Conservation (phyloP, 2,888 invertebrate genomes). For the Nesidiocoris tenuis region DNA sequence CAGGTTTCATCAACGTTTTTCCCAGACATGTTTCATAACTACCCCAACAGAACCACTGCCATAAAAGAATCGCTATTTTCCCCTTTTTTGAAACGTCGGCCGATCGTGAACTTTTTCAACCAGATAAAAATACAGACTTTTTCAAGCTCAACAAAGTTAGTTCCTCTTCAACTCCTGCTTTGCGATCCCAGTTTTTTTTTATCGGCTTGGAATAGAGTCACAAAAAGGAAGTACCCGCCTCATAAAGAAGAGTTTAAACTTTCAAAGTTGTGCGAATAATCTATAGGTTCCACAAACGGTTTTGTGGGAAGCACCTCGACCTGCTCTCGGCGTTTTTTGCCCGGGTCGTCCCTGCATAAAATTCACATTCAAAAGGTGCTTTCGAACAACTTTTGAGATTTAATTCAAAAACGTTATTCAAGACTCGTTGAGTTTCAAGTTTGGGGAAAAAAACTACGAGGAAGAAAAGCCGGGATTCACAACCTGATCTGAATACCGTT, state of each 20-base stretch:
- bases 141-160: background rate
- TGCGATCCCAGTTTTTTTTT: background rate
- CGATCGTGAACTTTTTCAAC: background rate
- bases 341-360: slow-evolving; percentile 4
- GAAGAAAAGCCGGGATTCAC: background rate
- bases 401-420: slow-evolving; percentile 2
- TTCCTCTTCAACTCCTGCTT: background rate
- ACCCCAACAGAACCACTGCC: too few species aligned
- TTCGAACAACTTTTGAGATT: slow-evolving; percentile 3
- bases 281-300: slow-evolving; percentile 15
- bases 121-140: background rate
- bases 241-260: slow-evolving; percentile 32
- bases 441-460: background rate
- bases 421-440: background rate
- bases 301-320: background rate
- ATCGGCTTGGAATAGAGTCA: background rate
- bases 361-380: slow-evolving; percentile 5
- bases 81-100: background rate
- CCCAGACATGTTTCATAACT: too few species aligned
- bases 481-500: background rate
- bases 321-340: slow-evolving; percentile 6
- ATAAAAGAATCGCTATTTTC: too few species aligned
- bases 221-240: slow-evolving; percentile 5
- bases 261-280: slow-evolving; percentile 25
- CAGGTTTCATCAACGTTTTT: too few species aligned